Conservation (phyloP, 2,888 invertebrate species). For the Ischnus inquisitorius region DNA sequence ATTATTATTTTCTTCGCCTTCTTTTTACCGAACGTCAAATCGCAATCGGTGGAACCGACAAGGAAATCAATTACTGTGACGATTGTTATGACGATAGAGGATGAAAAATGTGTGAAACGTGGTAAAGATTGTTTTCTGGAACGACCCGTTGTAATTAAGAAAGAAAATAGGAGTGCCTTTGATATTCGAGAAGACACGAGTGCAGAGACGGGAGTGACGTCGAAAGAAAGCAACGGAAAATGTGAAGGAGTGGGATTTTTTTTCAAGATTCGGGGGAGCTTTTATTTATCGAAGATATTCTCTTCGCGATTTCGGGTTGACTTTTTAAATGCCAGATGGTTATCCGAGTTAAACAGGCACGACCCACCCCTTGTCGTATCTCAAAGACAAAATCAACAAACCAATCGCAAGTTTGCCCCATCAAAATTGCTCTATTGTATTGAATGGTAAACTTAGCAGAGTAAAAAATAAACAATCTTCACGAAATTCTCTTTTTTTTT, state of each 20-base stretch:
- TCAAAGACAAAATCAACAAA: constrained; percentile 49
- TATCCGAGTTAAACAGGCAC: constrained; percentile 57
- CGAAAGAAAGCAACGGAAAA: neutral
- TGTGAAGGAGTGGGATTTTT: constrained; percentile 7
- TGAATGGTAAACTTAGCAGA: neutral
- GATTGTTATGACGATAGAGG: neutral
- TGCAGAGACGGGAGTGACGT: neutral
- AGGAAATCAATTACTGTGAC: neutral
- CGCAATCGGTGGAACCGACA: too few relatives aligned
- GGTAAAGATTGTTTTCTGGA: neutral
- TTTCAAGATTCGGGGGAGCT: neutral
- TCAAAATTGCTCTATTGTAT: neutral
- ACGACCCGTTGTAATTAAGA: neutral
- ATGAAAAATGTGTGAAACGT: constrained; percentile 34
- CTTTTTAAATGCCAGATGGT: constrained; percentile 29
- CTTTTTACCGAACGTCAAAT: neutral
- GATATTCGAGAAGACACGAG: neutral
- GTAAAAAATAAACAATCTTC: neutral
- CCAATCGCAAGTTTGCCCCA: neutral
- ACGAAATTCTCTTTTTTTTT: neutral
- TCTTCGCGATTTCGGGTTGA: neutral
- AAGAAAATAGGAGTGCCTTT: neutral
- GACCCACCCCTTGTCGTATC: constrained; percentile 30
- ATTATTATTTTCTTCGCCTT: neutral
- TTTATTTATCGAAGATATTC: neutral